These are phyloP conservation scores for Capreolus pygargus DNA, from an alignment of 2,113 vertebrate species.

Conservation along the genomic window DNA sequence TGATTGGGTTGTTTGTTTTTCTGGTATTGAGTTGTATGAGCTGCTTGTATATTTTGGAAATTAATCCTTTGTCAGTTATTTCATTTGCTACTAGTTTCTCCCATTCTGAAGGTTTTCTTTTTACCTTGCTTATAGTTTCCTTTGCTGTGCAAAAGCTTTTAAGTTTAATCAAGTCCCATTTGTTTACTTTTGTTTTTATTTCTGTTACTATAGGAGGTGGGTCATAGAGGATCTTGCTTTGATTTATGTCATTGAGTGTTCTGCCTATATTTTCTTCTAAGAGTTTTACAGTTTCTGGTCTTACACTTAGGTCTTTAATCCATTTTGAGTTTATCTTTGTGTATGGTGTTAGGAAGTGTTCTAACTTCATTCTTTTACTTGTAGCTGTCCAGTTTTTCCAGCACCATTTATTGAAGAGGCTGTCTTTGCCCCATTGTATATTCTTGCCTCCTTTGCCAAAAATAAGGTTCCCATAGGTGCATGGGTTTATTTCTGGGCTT, in stretches of 20 bases:
- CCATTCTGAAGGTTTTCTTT: not conserved
- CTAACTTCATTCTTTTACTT: not conserved
- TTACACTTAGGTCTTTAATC: not conserved
- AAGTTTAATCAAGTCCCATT: not conserved
- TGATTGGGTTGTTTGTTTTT: not conserved
- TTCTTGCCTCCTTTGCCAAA: not conserved
- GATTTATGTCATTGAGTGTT: not conserved
- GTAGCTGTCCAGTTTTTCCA: not conserved
- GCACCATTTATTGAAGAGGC: not conserved
- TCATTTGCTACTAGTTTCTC: not conserved
- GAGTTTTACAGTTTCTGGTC: not conserved
- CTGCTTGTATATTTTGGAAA: not conserved
- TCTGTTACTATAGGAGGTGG: not conserved
- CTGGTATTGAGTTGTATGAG: not conserved
- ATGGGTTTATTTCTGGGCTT: not conserved
- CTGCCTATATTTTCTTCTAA: not conserved
- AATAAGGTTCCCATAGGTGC: not conserved
- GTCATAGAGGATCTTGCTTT: not conserved
- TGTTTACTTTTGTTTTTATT: not conserved
- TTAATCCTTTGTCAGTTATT: not conserved
- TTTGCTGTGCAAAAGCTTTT: not conserved
- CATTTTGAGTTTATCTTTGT: not conserved
- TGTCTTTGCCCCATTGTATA: not conserved
- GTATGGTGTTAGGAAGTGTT: not conserved
- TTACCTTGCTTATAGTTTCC: not conserved